Evolutionary conservation across 2,888 invertebrate genomes (phyloP).

Genomic region (Sesamia inferens): DNA sequence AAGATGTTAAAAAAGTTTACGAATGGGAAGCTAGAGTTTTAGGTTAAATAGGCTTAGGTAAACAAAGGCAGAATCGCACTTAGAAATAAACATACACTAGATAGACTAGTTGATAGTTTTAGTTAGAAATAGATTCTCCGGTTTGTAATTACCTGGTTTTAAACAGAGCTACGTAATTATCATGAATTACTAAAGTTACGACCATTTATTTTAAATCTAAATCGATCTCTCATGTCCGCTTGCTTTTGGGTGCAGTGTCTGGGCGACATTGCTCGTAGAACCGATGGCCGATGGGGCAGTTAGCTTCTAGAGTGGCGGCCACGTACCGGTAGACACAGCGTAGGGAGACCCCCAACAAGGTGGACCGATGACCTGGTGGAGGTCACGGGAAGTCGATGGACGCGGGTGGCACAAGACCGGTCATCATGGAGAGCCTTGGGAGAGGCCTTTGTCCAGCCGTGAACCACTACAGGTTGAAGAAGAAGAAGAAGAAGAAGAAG

Average conservation of each 20-base stretch:
- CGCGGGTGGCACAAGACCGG: too few relatives aligned
- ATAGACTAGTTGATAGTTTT: not conserved
- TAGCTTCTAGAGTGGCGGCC: too few relatives aligned
- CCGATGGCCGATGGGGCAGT: too few relatives aligned
- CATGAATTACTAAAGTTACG: not conserved
- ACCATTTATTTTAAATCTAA: conserved; percentile 1
- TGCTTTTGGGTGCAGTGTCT: conserved; percentile 8
- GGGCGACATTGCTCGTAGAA: too few relatives aligned
- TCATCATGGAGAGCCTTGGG: too few relatives aligned
- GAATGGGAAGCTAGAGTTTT: not conserved
- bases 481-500: not conserved
- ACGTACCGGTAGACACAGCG: too few relatives aligned
- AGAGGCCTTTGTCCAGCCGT: too few relatives aligned
- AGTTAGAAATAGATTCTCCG: not conserved
- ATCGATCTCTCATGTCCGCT: not conserved
- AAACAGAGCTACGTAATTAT: not conserved
- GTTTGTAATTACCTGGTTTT: not conserved
- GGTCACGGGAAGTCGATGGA: too few relatives aligned
- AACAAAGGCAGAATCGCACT: not conserved
- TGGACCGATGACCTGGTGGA: too few relatives aligned
- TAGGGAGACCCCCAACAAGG: too few relatives aligned
- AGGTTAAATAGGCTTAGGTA: conserved; percentile 3
- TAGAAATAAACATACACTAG: conserved; percentile 23
- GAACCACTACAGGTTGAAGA: too few relatives aligned
- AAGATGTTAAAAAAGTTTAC: conserved; percentile 6